A percentile compares a stretch with the other conserved stretches of the same genome.
Evolutionary conservation across 37 sponge, comb jelly and placozoan genomes (phyloP).

Genomic region (Halichondria panicea): DNA sequence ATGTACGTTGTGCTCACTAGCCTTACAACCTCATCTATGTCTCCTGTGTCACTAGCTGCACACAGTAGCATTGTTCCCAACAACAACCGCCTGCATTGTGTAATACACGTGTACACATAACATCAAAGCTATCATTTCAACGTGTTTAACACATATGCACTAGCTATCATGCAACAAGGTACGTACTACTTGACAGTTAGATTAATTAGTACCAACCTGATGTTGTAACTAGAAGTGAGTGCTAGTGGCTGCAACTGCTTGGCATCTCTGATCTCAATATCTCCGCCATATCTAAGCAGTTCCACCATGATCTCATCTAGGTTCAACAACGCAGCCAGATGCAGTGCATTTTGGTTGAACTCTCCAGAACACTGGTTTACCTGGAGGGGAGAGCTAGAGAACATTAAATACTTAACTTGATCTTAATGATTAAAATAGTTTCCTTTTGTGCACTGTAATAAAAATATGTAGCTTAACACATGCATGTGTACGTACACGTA

Average conservation of each 20-base stretch:
- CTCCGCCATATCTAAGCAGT: conserved; percentile 67
- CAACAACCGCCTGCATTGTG: conserved; percentile 53
- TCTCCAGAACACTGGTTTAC: conserved; percentile 52
- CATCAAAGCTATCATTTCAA: background rate
- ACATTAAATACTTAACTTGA: background rate
- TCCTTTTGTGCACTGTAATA: background rate
- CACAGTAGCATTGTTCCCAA: conserved; percentile 70
- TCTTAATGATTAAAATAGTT: background rate
- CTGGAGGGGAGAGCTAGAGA: conserved; percentile 6
- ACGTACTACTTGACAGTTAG: too few species aligned
- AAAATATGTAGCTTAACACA: background rate
- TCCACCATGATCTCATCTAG: conserved; percentile 9
- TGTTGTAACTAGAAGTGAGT: conserved; percentile 45
- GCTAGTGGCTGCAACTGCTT: conserved; percentile 41
- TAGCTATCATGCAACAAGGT: too few species aligned
- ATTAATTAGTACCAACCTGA: conserved; percentile 20
- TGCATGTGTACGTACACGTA: too few species aligned
- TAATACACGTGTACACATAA: conserved; percentile 1
- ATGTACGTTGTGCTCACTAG: conserved; percentile 19
- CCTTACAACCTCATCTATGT: conserved; percentile 44
- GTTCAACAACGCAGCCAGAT: conserved; percentile 51
- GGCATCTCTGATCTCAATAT: conserved; percentile 62
- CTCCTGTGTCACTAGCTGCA: conserved; percentile 71
- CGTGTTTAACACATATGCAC: too few species aligned
- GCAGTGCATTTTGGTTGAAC: conserved; percentile 55